Evolutionary conservation across 2,888 invertebrate species (phyloP), one percentile per base, ranked within the genome.

Genomic region (Falcaria lacertinaria): DNA sequence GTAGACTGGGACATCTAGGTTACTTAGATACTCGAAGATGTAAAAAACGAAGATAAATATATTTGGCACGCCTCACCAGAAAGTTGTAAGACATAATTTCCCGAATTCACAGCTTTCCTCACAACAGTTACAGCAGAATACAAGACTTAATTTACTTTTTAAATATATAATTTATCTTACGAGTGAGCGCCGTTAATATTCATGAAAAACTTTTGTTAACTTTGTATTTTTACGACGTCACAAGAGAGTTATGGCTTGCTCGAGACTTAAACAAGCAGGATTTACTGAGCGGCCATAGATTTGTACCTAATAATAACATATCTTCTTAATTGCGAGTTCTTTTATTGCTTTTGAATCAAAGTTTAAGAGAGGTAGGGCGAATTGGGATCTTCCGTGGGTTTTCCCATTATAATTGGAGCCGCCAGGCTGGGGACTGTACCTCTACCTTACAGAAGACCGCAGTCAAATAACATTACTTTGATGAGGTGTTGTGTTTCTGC

Each of bases 141-240:
- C 37, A 37, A 37, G 37, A 48, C 43, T 44, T 53, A 50, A 55
- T 60, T 60, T 53, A 48, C 55, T 61, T 54, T 37, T 50, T 52
- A 55, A 60, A 60, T 53, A 60, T 47, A 53, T 55, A 37, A 62
- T 61, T 61, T 62, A 55, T 60, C 50, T 50, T 36, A 25, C 36
- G 48, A 51, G 58, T 52, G 54, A 61, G 54, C 48, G 54, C 25
- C 51, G 56, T 64, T 59, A 63, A 65, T 65, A 63, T 61, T 64
- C 54, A 64, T 65, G 52, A 56, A 50, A 55, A 57, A 54, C 56
- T 45, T 59, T 54, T 52, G 54, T 51, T 50, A 50, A 57, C 57
- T 54, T 54, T 46, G 56, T 55, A 61, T 57, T 63, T 65, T 63
- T 63, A 60, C 51, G 55, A 55, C 50, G 55, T 53, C 50, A 43